Evolutionary conservation across 2,113 vertebrate species (phyloP).

Genomic region (Probosciger aterrimus): DNA sequence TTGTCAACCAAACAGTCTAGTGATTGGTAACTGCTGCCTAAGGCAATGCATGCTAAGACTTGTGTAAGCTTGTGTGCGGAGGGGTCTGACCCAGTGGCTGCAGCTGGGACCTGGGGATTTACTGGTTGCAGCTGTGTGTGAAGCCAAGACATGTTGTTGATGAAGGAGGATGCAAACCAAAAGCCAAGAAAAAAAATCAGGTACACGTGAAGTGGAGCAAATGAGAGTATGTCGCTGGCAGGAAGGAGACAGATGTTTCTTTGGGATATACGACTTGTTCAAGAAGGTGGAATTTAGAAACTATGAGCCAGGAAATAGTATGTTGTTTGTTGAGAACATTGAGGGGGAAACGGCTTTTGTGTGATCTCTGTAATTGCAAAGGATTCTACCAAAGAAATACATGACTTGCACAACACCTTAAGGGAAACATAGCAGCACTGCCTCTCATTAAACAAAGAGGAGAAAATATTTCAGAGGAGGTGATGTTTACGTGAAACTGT

Average conservation of each 20-base stretch:
- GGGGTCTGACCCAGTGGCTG: neutral
- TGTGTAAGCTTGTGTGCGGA: neutral
- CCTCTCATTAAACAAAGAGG: neutral
- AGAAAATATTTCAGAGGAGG: neutral
- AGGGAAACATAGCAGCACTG: neutral
- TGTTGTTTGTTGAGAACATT: neutral
- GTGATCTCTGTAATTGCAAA: neutral
- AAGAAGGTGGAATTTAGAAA: neutral
- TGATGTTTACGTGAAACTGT: neutral
- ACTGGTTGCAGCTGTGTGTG: neutral
- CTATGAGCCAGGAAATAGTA: neutral
- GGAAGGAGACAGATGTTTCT: neutral
- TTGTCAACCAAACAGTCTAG: neutral
- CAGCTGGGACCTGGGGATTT: neutral
- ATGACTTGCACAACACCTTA: neutral
- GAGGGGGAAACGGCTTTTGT: neutral
- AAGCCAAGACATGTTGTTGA: neutral
- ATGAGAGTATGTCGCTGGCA: neutral
- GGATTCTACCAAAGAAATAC: neutral
- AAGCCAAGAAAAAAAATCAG: neutral
- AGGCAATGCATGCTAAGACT: neutral
- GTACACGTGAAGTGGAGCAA: fast-evolving
- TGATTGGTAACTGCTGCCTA: neutral
- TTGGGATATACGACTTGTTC: neutral
- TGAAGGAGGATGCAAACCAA: neutral